phyloP scores from a whole-genome alignment of 2,888 invertebrate species.

The Aphidoletes aphidimyza region DNA sequence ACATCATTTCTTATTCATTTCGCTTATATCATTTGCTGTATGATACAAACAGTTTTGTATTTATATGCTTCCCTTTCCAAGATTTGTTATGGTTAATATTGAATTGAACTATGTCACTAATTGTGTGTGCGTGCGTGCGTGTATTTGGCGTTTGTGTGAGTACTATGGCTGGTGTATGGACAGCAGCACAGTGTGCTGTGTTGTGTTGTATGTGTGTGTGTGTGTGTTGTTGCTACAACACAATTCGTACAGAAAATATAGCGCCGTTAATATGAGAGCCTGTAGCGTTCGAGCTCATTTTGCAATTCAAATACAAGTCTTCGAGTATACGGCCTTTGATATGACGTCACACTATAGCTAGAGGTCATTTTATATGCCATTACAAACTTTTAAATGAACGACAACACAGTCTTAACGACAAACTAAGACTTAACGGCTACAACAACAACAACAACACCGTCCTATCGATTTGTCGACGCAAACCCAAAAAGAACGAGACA shows the following conservation, averaged over 20 bases:
- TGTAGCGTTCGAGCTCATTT: background rate
- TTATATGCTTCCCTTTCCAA: slow-evolving; percentile 14
- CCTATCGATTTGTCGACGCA: background rate
- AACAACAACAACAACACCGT: background rate
- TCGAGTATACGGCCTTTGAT: slow-evolving; percentile 54
- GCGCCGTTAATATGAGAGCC: background rate
- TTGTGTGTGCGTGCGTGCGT: background rate
- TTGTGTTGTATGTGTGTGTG: background rate
- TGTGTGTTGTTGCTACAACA: background rate
- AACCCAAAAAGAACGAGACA: background rate
- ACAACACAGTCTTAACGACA: background rate
- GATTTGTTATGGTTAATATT: background rate
- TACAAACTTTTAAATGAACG: slow-evolving; percentile 40
- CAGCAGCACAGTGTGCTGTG: too few relatives aligned
- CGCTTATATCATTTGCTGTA: background rate
- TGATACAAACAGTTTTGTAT: background rate
- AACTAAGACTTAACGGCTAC: slow-evolving; percentile 18
- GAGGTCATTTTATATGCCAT: slow-evolving; percentile 55
- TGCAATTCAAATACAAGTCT: slow-evolving; percentile 40
- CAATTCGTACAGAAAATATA: background rate
- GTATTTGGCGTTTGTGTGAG: background rate
- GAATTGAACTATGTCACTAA: background rate
- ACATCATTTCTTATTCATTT: background rate
- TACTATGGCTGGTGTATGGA: background rate
- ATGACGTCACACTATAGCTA: slow-evolving; percentile 54